phyloP scores from a whole-genome alignment of 2,888 invertebrate genomes.

The Monopis laevigella region DNA sequence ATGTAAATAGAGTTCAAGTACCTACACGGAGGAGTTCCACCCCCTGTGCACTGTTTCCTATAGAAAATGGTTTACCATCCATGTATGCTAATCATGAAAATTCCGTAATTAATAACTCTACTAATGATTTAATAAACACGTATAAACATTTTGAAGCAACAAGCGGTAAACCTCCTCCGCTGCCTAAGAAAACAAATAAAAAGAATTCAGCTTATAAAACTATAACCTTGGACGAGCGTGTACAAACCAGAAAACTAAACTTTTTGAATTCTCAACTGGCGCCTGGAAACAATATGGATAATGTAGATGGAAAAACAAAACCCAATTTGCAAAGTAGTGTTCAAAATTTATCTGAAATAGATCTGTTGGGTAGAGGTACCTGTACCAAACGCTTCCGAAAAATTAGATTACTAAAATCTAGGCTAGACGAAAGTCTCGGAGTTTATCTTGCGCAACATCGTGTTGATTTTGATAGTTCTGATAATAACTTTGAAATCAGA shows the following conservation, averaged over 20 bases:
- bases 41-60: constrained; percentile 53
- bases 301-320: constrained; percentile 33
- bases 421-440: constrained; percentile 74
- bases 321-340: constrained; percentile 37
- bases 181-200: constrained; percentile 56
- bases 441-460: constrained; percentile 75
- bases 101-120: constrained; percentile 23
- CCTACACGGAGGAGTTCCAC: constrained; percentile 56
- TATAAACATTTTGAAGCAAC: constrained; percentile 35
- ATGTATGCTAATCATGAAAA: constrained; percentile 41
- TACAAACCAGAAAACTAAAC: constrained; percentile 59
- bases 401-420: constrained; percentile 72
- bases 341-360: constrained; percentile 37
- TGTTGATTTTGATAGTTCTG: constrained; percentile 57
- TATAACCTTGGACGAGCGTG: constrained; percentile 55
- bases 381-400: constrained; percentile 71
- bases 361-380: constrained; percentile 64
- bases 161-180: constrained; percentile 51
- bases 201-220: constrained; percentile 55
- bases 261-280: constrained; percentile 55
- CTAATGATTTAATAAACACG: constrained; percentile 23
- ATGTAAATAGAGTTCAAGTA: constrained; percentile 46
- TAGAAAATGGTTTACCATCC: constrained; percentile 40
- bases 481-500: constrained; percentile 67
- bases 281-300: constrained; percentile 39